These are phyloP conservation scores for Paraplagusia blochii DNA, from an alignment of 2,113 vertebrate genomes.

Conservation along the genomic window DNA sequence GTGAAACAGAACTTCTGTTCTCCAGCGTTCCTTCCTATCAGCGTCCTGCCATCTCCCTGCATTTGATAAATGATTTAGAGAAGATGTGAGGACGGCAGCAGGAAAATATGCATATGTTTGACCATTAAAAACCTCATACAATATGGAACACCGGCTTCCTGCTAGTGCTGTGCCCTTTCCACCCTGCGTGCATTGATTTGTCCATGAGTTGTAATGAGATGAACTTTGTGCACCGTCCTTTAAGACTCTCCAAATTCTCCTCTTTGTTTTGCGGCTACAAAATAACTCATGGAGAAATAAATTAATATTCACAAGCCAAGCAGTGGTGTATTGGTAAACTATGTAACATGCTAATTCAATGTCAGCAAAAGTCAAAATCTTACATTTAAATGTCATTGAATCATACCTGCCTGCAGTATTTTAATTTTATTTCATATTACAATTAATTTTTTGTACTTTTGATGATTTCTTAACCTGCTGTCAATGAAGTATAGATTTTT, in stretches of 20 bases:
- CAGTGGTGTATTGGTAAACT: background rate
- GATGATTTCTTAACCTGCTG: background rate
- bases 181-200: slow-evolving; percentile 20
- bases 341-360: background rate
- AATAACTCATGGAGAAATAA: background rate
- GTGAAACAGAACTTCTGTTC: slow-evolving; percentile 58
- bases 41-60: background rate
- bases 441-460: background rate
- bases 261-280: slow-evolving; percentile 24
- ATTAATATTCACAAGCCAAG: slow-evolving; percentile 26
- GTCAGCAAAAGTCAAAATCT: slow-evolving; percentile 16
- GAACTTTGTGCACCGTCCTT: slow-evolving; percentile 17
- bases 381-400: background rate
- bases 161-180: slow-evolving; percentile 42
- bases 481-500: background rate
- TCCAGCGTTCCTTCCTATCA: slow-evolving; percentile 9
- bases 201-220: slow-evolving; percentile 33
- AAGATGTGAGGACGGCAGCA: slow-evolving; percentile 41
- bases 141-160: slow-evolving; percentile 11
- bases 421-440: too few relatives aligned
- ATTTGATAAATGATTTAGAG: slow-evolving; percentile 41
- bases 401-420: too few relatives aligned
- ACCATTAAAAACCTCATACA: slow-evolving; percentile 47
- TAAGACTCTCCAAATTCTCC: slow-evolving; percentile 9
- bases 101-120: slow-evolving; percentile 58